Conservation (phyloP, 92 coral and sea anemone genomes). For the Diadumene lineata region DNA sequence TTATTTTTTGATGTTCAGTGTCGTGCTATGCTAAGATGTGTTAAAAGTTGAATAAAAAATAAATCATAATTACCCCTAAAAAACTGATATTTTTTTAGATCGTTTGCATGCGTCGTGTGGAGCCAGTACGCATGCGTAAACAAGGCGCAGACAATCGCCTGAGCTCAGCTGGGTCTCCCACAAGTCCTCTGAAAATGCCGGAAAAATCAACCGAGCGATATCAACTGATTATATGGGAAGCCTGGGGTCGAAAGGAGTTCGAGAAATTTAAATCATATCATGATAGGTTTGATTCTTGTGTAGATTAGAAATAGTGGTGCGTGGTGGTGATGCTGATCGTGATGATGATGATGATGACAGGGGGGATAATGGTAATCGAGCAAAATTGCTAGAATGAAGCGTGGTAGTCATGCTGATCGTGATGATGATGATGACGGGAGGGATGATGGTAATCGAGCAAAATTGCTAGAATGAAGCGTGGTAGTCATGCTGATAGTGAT, state of each 20-base stretch:
- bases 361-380: background rate
- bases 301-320: constrained; percentile 19
- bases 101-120: constrained; percentile 80
- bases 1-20: too few relatives aligned
- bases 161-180: background rate
- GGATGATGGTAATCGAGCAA: too few relatives aligned
- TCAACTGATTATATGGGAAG: constrained; percentile 80
- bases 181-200: constrained; percentile 26
- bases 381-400: too few relatives aligned
- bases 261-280: constrained; percentile 46
- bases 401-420: constrained; percentile 1
- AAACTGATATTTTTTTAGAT: constrained; percentile 26
- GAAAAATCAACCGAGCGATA: constrained; percentile 79
- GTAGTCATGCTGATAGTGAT: too few relatives aligned
- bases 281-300: constrained; percentile 58
- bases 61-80: too few relatives aligned
- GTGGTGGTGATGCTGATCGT: constrained; percentile 4
- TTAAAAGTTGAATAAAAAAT: too few relatives aligned
- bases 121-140: constrained; percentile 54
- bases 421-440: too few relatives aligned
- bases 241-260: constrained; percentile 81
- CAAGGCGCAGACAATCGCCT: background rate
- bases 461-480: too few relatives aligned
- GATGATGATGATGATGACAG: constrained; percentile 3
- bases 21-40: too few relatives aligned